Percentiles rank a stretch among this genome's conserved stretches.
Evolutionary conservation across 2,797 vertebrate genomes (phyloP).

Genomic region (Semotilus atromaculatus): DNA sequence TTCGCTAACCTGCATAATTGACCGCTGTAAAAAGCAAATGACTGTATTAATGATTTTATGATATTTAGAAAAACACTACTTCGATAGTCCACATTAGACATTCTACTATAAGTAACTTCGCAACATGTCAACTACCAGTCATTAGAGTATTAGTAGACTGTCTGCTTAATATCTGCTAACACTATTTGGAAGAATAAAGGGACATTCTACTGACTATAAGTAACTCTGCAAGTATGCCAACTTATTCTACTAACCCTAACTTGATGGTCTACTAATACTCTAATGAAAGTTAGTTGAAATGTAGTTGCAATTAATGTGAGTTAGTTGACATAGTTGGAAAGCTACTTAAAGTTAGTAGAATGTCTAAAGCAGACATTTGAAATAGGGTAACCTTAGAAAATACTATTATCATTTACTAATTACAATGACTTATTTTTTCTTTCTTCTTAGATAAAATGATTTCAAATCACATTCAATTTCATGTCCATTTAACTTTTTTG

Average conservation of each 20-base stretch:
- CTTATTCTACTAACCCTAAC: not conserved
- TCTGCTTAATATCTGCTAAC: not conserved
- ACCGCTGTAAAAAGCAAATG: not conserved
- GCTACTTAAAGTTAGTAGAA: not conserved
- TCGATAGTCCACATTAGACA: not conserved
- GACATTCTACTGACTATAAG: no score
- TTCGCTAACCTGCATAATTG: not conserved
- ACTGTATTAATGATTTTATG: not conserved
- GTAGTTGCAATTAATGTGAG: no score
- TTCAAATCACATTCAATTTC: not conserved
- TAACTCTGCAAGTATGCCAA: not conserved
- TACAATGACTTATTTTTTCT: not conserved
- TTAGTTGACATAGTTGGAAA: not conserved
- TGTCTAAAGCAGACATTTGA: no score
- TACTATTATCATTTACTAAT: no score
- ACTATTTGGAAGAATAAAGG: no score
- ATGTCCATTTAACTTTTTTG: no score
- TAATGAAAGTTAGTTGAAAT: not conserved
- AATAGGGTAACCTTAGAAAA: no score
- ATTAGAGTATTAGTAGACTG: not conserved
- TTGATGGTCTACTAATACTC: not conserved
- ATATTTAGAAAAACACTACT: not conserved
- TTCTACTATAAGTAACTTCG: not conserved
- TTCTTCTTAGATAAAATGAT: not conserved
- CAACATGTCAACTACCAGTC: not conserved